These are phyloP conservation scores for Mionectes olivaceus DNA, from an alignment of 2,797 vertebrate species.

Conservation along the genomic window DNA sequence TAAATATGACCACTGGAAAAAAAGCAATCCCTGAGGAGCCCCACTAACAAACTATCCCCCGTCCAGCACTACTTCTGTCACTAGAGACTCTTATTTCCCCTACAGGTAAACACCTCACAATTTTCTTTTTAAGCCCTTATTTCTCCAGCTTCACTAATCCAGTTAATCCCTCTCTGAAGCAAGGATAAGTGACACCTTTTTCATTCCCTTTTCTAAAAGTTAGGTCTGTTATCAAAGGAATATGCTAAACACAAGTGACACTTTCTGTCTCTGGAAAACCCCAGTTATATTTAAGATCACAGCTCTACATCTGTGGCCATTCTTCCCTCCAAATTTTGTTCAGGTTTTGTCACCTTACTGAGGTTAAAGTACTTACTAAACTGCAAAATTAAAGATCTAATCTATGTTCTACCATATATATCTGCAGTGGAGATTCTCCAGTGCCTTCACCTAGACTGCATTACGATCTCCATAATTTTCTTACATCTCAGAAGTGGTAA, in stretches of 20 bases:
- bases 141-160: background rate
- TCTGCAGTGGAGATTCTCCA: background rate
- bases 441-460: background rate
- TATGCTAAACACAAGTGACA: constrained; percentile 25
- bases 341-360: background rate
- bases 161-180: constrained; percentile 43
- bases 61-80: background rate
- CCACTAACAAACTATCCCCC: background rate
- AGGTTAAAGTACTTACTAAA: background rate
- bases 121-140: background rate
- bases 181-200: constrained; percentile 10
- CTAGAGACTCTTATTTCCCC: background rate
- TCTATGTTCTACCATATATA: background rate
- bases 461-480: background rate
- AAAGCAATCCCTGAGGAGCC: background rate
- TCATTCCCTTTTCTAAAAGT: background rate
- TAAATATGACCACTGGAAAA: background rate
- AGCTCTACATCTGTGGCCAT: background rate
- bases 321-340: background rate
- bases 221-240: background rate
- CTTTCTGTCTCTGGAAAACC: background rate
- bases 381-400: background rate
- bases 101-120: background rate
- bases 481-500: background rate
- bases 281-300: background rate